Evolutionary conservation across 2,888 invertebrate species (phyloP).

Genomic region (Melipona beecheii): DNA sequence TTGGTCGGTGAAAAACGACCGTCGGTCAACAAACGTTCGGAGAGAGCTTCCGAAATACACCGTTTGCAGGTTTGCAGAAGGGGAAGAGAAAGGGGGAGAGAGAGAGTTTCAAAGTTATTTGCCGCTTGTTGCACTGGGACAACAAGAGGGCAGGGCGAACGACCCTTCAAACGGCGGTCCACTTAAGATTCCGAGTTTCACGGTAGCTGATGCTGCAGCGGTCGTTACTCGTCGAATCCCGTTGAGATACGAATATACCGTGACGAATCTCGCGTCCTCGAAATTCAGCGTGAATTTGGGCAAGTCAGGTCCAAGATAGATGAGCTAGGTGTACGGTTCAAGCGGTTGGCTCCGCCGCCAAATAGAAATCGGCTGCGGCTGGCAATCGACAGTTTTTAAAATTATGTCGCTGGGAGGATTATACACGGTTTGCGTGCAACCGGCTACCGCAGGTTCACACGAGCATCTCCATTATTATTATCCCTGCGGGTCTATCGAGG

Average conservation of each 20-base stretch:
- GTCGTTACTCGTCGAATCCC: not conserved
- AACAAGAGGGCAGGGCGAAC: conserved; percentile 21
- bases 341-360: conserved; percentile 25
- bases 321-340: not conserved
- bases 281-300: conserved; percentile 6
- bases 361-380: conserved; percentile 13
- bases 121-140: conserved; percentile 41
- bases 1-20: too few relatives aligned
- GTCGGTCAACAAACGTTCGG: not conserved
- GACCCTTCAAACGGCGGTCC: conserved; percentile 20
- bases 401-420: not conserved
- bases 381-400: conserved; percentile 47
- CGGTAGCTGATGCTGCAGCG: not conserved
- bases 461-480: not conserved
- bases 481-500: not conserved
- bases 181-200: conserved; percentile 27
- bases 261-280: conserved; percentile 15
- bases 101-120: conserved; percentile 40
- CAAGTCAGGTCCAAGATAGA: conserved; percentile 25
- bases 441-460: not conserved
- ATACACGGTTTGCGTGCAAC: not conserved
- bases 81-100: too few relatives aligned
- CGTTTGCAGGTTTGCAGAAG: conserved; percentile 25
- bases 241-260: not conserved
- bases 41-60: conserved; percentile 15